These are phyloP conservation scores for Eriosoma lanigerum DNA, from an alignment of 1,140 invertebrate species.

Conservation along the genomic window DNA sequence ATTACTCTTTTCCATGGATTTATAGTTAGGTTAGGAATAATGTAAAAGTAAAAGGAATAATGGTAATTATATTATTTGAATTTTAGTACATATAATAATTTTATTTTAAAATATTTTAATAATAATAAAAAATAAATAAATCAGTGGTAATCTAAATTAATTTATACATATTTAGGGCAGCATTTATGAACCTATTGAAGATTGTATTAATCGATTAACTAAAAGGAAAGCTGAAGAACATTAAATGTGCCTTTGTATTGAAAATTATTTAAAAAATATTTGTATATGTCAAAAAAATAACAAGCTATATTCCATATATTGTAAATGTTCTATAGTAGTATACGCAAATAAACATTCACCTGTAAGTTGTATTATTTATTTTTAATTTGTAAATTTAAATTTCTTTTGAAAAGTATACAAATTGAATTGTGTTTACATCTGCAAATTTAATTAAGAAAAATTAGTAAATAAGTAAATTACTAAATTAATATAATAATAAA, in stretches of 20 bases:
- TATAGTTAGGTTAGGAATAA: constrained; percentile 23
- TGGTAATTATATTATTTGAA: no score
- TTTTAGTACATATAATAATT: no score
- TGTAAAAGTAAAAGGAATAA: no score
- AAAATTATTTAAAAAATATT: constrained; percentile 46
- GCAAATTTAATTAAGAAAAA: no score
- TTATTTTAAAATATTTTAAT: no score
- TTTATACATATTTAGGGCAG: constrained; percentile 12
- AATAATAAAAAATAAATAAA: no score
- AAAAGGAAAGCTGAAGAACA: constrained; percentile 37
- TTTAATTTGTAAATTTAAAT: no score
- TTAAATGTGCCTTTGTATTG: constrained; percentile 29
- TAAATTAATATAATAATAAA: no score
- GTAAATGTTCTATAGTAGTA: constrained; percentile 22
- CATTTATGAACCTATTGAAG: constrained; percentile 15
- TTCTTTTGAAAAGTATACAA: no score
- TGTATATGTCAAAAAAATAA: constrained; percentile 42
- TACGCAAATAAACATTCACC: constrained; percentile 18
- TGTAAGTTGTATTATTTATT: background rate
- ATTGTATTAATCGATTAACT: background rate
- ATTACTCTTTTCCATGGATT: constrained; percentile 20
- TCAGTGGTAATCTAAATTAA: background rate
- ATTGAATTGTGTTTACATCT: no score
- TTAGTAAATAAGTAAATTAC: no score
- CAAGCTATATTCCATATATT: constrained; percentile 21